Conservation (phyloP, 2,113 vertebrate genomes). For the Haliaeetus leucogaster region DNA sequence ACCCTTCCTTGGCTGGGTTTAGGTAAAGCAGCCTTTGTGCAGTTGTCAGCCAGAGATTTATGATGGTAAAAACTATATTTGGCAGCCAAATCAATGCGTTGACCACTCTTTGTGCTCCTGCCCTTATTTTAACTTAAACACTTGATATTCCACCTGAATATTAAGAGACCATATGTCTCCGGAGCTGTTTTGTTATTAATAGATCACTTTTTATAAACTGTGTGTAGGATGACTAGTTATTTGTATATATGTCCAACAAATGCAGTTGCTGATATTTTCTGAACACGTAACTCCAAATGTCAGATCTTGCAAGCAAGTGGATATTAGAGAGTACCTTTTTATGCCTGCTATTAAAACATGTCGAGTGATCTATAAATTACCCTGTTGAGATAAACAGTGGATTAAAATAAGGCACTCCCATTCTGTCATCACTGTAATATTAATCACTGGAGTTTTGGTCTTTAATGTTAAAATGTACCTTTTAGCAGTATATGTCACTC, state of each 20-base stretch:
- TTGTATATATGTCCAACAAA: slow-evolving; percentile 73
- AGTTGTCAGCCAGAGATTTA: slow-evolving; percentile 94
- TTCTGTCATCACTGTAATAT: slow-evolving; percentile 81
- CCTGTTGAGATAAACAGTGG: slow-evolving; percentile 79
- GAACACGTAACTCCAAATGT: slow-evolving; percentile 71
- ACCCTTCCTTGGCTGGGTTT: slow-evolving; percentile 89
- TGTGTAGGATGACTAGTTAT: slow-evolving; percentile 68
- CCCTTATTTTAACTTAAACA: slow-evolving; percentile 86
- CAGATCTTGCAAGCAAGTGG: slow-evolving; percentile 68
- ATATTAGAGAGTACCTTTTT: slow-evolving; percentile 74
- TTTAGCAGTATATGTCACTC: slow-evolving; percentile 76
- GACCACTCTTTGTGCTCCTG: slow-evolving; percentile 81
- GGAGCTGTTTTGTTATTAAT: slow-evolving; percentile 76
- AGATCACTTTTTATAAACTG: slow-evolving; percentile 82
- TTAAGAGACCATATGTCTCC: slow-evolving; percentile 72
- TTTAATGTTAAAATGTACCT: slow-evolving; percentile 80
- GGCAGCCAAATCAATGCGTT: slow-evolving; percentile 87
- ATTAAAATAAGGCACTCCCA: slow-evolving; percentile 78
- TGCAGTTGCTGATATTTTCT: slow-evolving; percentile 69
- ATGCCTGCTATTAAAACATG: slow-evolving; percentile 82
- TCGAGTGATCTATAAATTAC: slow-evolving; percentile 84
- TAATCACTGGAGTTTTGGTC: slow-evolving; percentile 74
- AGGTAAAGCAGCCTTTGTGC: slow-evolving; percentile 87
- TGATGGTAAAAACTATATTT: slow-evolving; percentile 91
- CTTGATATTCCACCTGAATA: slow-evolving; percentile 80